A percentile compares a stretch with the other conserved stretches of the same genome.
Evolutionary conservation across 53 echinoderm and acorn worm genomes (phyloP).

Genomic region (Apostichopus leukothele): DNA sequence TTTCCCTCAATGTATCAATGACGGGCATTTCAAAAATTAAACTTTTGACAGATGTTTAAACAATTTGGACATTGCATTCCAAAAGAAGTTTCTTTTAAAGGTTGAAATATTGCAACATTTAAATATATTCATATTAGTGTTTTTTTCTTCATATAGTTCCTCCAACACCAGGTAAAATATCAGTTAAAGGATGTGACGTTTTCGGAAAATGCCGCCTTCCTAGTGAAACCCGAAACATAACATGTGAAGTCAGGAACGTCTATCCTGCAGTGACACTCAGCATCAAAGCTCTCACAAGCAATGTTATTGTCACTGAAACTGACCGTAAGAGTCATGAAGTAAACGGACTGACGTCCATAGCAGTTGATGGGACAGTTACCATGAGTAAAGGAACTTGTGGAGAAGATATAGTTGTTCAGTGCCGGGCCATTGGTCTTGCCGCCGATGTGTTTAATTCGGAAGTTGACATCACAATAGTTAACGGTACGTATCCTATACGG

Average conservation of each 20-base stretch:
- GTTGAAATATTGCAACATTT: too few relatives aligned
- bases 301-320: background rate
- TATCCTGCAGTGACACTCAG: background rate
- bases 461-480: background rate
- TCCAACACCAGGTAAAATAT: background rate
- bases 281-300: background rate
- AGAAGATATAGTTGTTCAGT: background rate
- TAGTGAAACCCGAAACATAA: background rate
- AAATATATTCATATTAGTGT: background rate
- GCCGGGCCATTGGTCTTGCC: background rate
- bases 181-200: background rate
- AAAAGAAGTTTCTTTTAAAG: too few relatives aligned
- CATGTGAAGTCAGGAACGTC: background rate
- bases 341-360: background rate
- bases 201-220: background rate
- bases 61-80: too few relatives aligned
- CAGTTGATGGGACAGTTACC: background rate
- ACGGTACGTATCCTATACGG: background rate
- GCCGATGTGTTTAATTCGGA: background rate
- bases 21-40: too few relatives aligned
- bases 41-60: too few relatives aligned
- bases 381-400: background rate
- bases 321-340: background rate
- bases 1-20: too few relatives aligned
- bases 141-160: background rate